Evolutionary conservation across 2,797 vertebrate genomes (phyloP).

Genomic region (Rhinichthys osculus): DNA sequence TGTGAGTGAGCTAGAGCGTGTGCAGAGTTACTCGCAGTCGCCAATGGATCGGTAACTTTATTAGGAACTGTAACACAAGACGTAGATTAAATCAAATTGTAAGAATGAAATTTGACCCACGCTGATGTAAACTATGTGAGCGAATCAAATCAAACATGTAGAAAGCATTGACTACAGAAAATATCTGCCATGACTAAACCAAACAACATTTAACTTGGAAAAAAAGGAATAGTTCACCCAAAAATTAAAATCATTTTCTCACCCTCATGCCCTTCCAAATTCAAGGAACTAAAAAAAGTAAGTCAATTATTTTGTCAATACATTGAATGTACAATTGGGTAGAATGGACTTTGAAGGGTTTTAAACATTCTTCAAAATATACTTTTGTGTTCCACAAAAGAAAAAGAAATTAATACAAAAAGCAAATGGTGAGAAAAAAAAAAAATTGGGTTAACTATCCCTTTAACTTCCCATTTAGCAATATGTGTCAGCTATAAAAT

Average conservation of each 20-base stretch:
- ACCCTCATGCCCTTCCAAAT: background rate
- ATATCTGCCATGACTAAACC: background rate
- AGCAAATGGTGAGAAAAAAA: background rate
- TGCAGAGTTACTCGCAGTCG: background rate
- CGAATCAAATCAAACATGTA: conserved; percentile 23
- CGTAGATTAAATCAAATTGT: background rate
- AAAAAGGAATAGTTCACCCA: background rate
- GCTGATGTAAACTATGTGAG: background rate
- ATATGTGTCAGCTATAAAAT: background rate
- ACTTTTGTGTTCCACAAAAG: background rate
- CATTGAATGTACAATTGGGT: background rate
- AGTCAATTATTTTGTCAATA: background rate
- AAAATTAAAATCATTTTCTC: background rate
- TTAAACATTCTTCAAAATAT: conserved; percentile 7
- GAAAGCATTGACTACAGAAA: background rate
- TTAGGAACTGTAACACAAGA: conserved; percentile 22
- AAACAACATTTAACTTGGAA: background rate
- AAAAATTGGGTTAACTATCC: too few species aligned
- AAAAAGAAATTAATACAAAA: background rate
- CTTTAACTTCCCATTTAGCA: background rate
- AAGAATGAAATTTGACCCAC: background rate
- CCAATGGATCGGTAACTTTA: background rate
- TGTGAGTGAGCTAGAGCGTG: background rate
- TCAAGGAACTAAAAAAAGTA: background rate
- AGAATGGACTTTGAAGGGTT: background rate